Base-by-base conservation (phyloP, 2,888 invertebrate species). In the Drosophila eohydei region DNA sequence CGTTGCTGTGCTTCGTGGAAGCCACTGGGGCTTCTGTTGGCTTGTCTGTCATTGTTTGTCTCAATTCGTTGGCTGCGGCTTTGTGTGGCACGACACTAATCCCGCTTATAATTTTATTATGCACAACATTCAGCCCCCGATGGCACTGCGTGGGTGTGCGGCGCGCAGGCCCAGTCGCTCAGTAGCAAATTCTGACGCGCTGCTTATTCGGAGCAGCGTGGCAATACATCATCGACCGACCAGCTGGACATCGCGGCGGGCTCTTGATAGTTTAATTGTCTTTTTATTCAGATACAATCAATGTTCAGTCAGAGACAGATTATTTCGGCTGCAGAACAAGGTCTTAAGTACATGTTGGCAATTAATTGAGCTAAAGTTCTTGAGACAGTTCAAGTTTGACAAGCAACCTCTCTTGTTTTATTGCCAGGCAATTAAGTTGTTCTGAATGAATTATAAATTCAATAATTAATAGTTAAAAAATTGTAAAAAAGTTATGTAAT, bases 61-160 rank as follows among this genome's bases (percentile, higher is more conserved):
- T 81, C 81, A 78, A 81, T 84, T 73, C 82, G 80, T 80, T 80
- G 79, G 63, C 68, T 52, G 68, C 30, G 64, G 54, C 78, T 73
- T 80, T 83, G 77, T 50, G 36, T 72, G 26, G 55, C 60, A 57
- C 88, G 90, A 90, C 90, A 83, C 84, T 86, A 89, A 89, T 83
- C 86, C 90, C 80, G 85, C 89, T 89, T 89, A 86, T 86, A 88
- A 86, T 89, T 89, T 88, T 89, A 74, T 74, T 78, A 70, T 69
- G 59, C 74, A 59, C 63, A 70, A 48, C 48, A 26, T 51, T 38
- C 36, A 62, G 71, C 43, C 41, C 32, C 46, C 44, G 30, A 26
- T 48, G 28, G 1, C 26, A 48, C 9, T 50, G 83, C 72, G 88
- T 81, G 88, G 86, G 80, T 43, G 40, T 34, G 26, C 40, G 8